A percentile compares a stretch with the other conserved stretches of the same genome.
Evolutionary conservation across 2,888 invertebrate species (phyloP).

Genomic region (Apamea anceps): DNA sequence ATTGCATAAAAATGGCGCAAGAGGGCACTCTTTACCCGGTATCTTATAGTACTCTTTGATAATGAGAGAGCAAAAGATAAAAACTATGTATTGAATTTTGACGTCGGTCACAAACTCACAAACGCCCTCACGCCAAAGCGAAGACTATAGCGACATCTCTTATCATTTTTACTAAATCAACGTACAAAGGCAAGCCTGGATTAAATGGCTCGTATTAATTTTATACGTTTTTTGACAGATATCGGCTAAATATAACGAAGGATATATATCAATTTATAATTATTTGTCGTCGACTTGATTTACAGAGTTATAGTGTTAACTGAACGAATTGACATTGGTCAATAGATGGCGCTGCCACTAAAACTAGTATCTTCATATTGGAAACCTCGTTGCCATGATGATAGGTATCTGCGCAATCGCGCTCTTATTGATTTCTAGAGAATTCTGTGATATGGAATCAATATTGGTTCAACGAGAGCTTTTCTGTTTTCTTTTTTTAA

Average conservation of each 20-base stretch:
- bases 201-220: not conserved
- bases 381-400: not conserved
- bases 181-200: constrained; percentile 33
- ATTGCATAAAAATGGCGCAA: too few relatives aligned
- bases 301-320: not conserved
- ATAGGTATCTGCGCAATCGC: not conserved
- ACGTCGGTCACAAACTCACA: constrained; percentile 51
- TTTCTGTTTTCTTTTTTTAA: not conserved
- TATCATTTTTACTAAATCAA: constrained; percentile 3
- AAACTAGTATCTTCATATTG: not conserved
- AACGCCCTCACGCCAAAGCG: constrained; percentile 13
- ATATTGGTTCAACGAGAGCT: not conserved
- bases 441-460: too few relatives aligned
- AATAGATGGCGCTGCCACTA: constrained; percentile 4
- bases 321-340: not conserved
- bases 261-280: not conserved
- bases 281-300: not conserved
- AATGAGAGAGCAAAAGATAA: constrained; percentile 50
- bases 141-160: constrained; percentile 51
- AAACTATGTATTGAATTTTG: constrained; percentile 36
- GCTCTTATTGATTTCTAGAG: not conserved
- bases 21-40: too few relatives aligned
- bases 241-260: not conserved
- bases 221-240: not conserved
- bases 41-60: too few relatives aligned